phyloP scores from a whole-genome alignment of 2,113 vertebrate species.

The Rattus rattus region DNA sequence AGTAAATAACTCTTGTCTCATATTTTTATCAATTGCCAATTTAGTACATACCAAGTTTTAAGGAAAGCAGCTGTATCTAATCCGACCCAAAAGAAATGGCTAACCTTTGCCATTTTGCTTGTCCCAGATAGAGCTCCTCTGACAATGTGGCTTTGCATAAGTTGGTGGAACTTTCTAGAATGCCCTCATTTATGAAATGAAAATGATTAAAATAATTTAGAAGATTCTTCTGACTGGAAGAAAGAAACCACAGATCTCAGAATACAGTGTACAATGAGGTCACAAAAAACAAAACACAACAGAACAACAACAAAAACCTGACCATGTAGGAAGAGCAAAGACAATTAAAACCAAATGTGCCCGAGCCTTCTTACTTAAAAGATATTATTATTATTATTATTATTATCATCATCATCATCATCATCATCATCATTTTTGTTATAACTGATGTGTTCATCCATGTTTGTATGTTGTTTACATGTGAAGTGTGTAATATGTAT shows the following conservation, averaged over 20 bases:
- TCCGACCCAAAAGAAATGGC: background rate
- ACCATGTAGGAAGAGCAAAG: background rate
- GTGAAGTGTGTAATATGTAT: background rate
- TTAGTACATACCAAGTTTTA: background rate
- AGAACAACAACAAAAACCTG: too few relatives aligned
- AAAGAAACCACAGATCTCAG: background rate
- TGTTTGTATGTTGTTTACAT: background rate
- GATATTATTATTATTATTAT: background rate
- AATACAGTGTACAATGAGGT: background rate
- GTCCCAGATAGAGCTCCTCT: background rate
- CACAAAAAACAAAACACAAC: background rate
- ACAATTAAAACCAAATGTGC: background rate
- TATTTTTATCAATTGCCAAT: background rate
- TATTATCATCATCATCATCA: background rate
- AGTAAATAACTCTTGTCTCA: background rate
- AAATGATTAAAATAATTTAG: background rate
- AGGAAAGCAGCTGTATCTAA: background rate
- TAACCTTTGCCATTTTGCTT: background rate
- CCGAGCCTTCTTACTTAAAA: background rate
- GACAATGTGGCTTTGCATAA: background rate
- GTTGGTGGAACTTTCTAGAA: background rate
- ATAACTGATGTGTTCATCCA: accelerated
- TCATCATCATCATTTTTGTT: too few relatives aligned
- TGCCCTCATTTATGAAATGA: background rate
- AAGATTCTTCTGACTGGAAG: background rate